Base-by-base conservation (phyloP, 2,113 vertebrate genomes). In the Notechis scutatus region DNA sequence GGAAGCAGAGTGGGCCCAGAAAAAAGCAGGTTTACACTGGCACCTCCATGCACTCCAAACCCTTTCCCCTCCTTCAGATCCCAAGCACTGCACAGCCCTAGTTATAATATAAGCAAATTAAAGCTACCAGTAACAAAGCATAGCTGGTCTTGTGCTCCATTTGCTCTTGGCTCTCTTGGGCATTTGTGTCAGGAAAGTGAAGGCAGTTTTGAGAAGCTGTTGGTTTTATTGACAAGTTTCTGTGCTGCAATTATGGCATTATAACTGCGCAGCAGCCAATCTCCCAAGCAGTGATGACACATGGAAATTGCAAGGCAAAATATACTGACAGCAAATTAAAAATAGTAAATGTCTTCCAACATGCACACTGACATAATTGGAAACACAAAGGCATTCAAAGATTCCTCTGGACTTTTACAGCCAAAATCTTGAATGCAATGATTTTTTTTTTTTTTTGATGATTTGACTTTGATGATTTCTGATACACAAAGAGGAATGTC, bases 191-290 rank as follows among this genome's bases (percentile, higher is more conserved):
- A 91, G 18, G 90, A 86, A 89, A 24, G 91, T 8, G 92, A 89
- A 87, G 91, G 54, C 54, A 87, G 87, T 88, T 95, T 64, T 93
- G 94, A 93, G 34, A 94, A 59, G 91, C 94, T 95, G 93, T 94
- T 93, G 94, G 64, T 94, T 94, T 20, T 90, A 50, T 92, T 96
- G 95, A 86, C 92, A 95, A 94, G 89, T 92, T 90, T 96, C 95
- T 26, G 20, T 93, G 87, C 94, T 95, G 93, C 93, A 74, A 15
- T 88, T 57, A 92, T 47, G 91, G 1, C 1, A 1, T 93, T 94
- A 85, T 69, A 89, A 89, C 92, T 94, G 87, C 52, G 69, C 90
- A 93, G 52, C 29, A 85, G 89, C 90, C 64, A 93, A 59, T 21
- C 85, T 94, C 45, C 57, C 64, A 21, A 96, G n/a, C 3, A 93